Base-by-base conservation (phyloP, 2,113 vertebrate species). In the Nothobranchius kuhntae region DNA sequence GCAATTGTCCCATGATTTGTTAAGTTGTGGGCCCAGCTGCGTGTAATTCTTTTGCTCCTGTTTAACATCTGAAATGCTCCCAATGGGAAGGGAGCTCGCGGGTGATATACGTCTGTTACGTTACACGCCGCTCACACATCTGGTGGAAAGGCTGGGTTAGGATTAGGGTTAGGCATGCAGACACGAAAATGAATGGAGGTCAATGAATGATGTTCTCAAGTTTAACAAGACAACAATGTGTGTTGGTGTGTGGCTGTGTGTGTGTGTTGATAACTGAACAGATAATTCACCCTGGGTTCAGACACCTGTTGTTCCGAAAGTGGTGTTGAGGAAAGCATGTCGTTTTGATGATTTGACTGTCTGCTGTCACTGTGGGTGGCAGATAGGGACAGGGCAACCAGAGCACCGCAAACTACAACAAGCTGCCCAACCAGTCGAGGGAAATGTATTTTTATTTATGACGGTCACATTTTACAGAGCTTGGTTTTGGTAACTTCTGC, bases 321-420 rank as follows among this genome's bases (percentile, higher is more conserved):
- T 3, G 7, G 38, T 66, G 61, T 47, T 53, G 60, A 50, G 52
- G 26, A 78, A 78, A 65, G 65, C 35, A 0, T 70, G 75, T 80
- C 21, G 63, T 69, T 76, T 60, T 42, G 68, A 70, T 68, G 72
- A 57, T 66, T 60, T 61, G 35, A 13, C 6, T 65, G 56, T 64
- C 50, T 62, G 52, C 60, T 54, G 26, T 45, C 61, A 61, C 74
- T 80, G 81, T 85, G 85, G 82, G 82, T 78, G 83, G 79, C 71
- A 73, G 62, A 76, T 40, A 60, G 78, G 70, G 72, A 51, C 52
- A 30, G 51, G 52, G 59, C 21, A 30, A 74, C 63, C 55, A 60
- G 26, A 53, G 75, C 79, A 71, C 67, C 68, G 55, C 61, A 75
- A 85, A 59, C 62, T 51, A 53, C 77, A 77, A 61, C 42, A 53